A percentile compares a stretch with the other conserved stretches of the same genome.
phyloP scores from a whole-genome alignment of 2,888 invertebrate species.

The Stenichneumon culpator region DNA sequence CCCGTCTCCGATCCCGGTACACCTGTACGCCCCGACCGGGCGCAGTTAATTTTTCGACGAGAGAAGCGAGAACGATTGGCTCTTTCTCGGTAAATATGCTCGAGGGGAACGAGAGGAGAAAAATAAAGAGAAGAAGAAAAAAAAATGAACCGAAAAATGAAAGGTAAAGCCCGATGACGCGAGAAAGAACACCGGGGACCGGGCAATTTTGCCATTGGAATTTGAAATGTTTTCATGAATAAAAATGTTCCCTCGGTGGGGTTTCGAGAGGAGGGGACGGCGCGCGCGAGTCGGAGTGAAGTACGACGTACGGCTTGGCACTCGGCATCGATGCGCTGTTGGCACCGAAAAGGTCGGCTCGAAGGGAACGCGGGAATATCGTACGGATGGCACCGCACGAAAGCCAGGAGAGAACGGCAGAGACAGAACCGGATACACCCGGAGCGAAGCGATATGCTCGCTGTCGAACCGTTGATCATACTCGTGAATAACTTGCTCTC shows the following conservation, averaged over 20 bases:
- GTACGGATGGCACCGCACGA: background rate
- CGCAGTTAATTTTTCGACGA: conserved; percentile 44
- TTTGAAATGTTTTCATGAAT: conserved; percentile 82
- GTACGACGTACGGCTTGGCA: conserved; percentile 23
- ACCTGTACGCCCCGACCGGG: conserved; percentile 10
- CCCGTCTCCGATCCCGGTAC: background rate
- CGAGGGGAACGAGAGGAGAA: background rate
- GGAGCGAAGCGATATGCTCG: conserved; percentile 62
- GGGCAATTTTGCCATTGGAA: conserved; percentile 78
- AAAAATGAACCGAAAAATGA: conserved; percentile 18
- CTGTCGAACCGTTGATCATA: conserved; percentile 66
- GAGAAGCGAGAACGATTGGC: conserved; percentile 31
- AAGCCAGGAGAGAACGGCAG: conserved; percentile 8
- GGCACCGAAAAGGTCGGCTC: conserved; percentile 8
- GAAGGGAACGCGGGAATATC: background rate
- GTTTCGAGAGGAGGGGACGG: conserved; percentile 20
- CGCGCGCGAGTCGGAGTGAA: conserved; percentile 18
- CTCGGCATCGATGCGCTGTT: conserved; percentile 18
- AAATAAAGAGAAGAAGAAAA: conserved; percentile 27
- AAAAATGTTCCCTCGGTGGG: conserved; percentile 71
- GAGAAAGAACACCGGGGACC: conserved; percentile 19
- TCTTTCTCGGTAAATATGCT: background rate
- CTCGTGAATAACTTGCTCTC: conserved; percentile 58
- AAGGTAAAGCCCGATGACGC: conserved; percentile 10
- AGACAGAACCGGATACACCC: conserved; percentile 30